Conservation (phyloP, 2,113 vertebrate species). For the Tonatia bakeri region DNA sequence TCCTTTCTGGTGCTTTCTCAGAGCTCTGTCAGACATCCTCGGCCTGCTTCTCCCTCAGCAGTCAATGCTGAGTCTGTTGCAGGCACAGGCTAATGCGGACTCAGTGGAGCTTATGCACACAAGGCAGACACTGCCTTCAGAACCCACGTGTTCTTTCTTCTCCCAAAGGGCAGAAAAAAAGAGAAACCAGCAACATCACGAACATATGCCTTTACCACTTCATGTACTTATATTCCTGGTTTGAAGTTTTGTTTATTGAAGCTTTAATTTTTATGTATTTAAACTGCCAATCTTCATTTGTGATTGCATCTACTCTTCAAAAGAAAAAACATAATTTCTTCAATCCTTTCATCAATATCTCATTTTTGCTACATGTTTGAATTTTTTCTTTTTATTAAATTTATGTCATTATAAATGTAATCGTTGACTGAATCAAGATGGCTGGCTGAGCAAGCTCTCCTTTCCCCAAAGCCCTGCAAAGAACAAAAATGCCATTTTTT, state of each 20-base stretch:
- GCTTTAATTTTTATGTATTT: conserved; percentile 17
- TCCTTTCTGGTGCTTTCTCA: neutral
- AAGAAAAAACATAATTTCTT: conserved; percentile 41
- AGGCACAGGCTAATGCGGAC: neutral
- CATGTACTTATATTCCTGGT: neutral
- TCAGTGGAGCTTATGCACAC: neutral
- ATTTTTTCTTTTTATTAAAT: neutral
- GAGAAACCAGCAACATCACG: neutral
- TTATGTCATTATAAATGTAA: conserved; percentile 16
- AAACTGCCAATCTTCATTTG: conserved; percentile 12
- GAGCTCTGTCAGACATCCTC: conserved; percentile 25
- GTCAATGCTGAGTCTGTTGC: neutral
- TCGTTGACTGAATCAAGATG: neutral
- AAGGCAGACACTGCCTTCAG: neutral
- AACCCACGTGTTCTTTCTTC: neutral
- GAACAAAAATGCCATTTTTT: neutral
- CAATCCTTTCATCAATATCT: conserved; percentile 34
- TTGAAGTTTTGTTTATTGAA: neutral
- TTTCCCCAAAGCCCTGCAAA: neutral
- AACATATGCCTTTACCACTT: conserved; percentile 32
- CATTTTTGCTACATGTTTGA: neutral
- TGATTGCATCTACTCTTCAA: conserved; percentile 19
- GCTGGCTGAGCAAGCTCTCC: neutral
- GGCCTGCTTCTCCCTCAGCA: neutral
- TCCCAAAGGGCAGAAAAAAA: conserved; percentile 28